Evolutionary conservation across 2,888 invertebrate species (phyloP), one percentile per base, ranked within the genome.

Genomic region (Pheosia tremula): DNA sequence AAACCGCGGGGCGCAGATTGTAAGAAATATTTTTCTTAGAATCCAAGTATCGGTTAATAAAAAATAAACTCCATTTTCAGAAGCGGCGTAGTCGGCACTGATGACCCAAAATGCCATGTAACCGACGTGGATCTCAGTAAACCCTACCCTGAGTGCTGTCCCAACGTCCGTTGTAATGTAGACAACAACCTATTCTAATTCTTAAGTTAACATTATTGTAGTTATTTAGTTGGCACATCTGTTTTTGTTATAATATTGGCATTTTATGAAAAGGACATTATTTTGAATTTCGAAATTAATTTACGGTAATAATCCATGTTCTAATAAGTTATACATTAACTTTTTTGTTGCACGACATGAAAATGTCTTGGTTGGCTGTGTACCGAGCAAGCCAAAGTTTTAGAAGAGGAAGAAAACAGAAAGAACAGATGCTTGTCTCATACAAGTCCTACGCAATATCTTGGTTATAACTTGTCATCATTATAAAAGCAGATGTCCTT

Each of bases 81-180:
- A 68, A 92, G 91, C 65, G 89, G 85, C 0, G 24, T 59, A 0
- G 76, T 86, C 0, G 3, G 0, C 3, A 78, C 81, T 0, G 62
- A 75, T 0, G 84, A 86, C 38, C 69, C 74, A 0, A 80, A 84
- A 11, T 90, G 91, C 62, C 64, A 82, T 66, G 47, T 80, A 9
- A 86, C 85, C 5, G 76, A 82, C 0, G 63, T 7, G 45, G 87
- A 91, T 55, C 61, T 74, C 1, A 84, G 76, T 13, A 83, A 80
- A 63, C 82, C 86, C 0, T 86, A 91, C 61, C 91, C 91, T 0
- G 60, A 66, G 2, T 91, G 91, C 67, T 91, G 91, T 74, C 79
- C 80, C 3, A 59, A 68, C 0, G 52, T 89, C 43, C 82, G 81
- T 63, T 90, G 90, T 67, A 86, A 87, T 56, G 9, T 77, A 6